A percentile compares a stretch with the other conserved stretches of the same genome.
Conservation (phyloP, 2,797 vertebrate species). For the Myotis pilosus region DNA sequence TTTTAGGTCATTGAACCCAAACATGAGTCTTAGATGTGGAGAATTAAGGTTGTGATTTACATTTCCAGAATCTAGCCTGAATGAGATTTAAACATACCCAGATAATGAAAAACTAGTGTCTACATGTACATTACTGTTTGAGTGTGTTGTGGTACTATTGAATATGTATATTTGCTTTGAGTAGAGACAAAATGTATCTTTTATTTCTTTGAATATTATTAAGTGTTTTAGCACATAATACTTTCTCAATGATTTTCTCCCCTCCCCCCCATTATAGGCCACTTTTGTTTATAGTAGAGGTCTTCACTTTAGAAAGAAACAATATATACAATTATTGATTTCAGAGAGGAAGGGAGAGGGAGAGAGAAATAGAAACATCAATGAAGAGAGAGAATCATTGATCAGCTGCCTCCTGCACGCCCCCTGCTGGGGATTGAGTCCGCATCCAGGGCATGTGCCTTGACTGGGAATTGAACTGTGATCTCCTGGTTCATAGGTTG, state of each 20-base stretch:
- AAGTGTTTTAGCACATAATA: not conserved
- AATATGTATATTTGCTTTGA: not conserved
- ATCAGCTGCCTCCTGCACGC: too few relatives aligned
- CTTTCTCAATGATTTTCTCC: conserved; percentile 8
- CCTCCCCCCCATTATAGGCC: not conserved
- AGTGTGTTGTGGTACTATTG: not conserved
- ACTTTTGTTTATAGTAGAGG: not conserved
- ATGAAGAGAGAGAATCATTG: too few relatives aligned
- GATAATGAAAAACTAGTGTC: not conserved
- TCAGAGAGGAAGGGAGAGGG: too few relatives aligned
- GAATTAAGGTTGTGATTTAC: not conserved
- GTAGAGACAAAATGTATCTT: not conserved
- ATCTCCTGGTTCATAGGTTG: too few relatives aligned
- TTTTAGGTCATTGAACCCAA: not conserved
- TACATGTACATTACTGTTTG: not conserved
- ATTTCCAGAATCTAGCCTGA: not conserved
- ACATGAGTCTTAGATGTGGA: not conserved
- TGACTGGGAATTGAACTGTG: too few relatives aligned
- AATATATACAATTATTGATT: too few relatives aligned
- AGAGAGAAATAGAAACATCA: too few relatives aligned
- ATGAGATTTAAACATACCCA: not conserved
- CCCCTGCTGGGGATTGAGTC: too few relatives aligned
- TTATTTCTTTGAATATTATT: conserved; percentile 3
- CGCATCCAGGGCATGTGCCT: too few relatives aligned
- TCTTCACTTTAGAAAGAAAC: not conserved